A percentile compares a stretch with the other conserved stretches of the same genome.
Evolutionary conservation across 2,888 invertebrate genomes (phyloP).

Genomic region (Halictus quadricinctus): DNA sequence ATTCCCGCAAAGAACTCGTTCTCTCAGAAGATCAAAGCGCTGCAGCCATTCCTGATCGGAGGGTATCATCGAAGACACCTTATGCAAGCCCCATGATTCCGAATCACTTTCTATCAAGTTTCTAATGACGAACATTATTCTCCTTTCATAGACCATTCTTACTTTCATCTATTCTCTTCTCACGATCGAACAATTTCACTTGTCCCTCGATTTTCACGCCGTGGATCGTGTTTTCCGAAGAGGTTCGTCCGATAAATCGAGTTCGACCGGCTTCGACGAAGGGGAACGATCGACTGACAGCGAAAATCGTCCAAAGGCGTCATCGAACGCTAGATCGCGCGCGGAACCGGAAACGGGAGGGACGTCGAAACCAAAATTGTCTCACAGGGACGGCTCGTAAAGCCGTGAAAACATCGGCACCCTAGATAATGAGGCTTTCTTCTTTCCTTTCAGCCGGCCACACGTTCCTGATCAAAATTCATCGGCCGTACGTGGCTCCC

Average conservation of each 20-base stretch:
- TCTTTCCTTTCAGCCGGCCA: conserved; percentile 75
- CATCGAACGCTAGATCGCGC: not conserved
- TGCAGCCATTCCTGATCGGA: not conserved
- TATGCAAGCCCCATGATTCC: conserved; percentile 16
- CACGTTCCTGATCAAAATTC: conserved; percentile 80
- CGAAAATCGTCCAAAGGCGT: not conserved
- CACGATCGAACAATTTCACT: conserved; percentile 51
- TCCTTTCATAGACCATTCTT: conserved; percentile 32
- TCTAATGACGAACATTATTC: conserved; percentile 22
- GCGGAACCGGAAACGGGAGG: conserved; percentile 23
- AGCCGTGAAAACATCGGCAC: conserved; percentile 74
- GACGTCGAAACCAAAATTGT: conserved; percentile 60
- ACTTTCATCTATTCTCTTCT: conserved; percentile 56
- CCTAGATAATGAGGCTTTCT: conserved; percentile 79
- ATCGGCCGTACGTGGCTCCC: conserved; percentile 73
- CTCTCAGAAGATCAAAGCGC: not conserved
- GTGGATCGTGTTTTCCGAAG: not conserved
- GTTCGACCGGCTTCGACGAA: not conserved
- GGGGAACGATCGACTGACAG: not conserved
- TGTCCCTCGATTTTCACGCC: conserved; percentile 6
- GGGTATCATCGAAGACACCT: not conserved
- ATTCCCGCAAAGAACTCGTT: not conserved
- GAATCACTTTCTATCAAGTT: conserved; percentile 46
- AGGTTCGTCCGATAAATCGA: not conserved
- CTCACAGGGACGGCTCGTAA: conserved; percentile 33